These are phyloP conservation scores for Pipistrellus pygmaeus DNA, from an alignment of 2,797 vertebrate genomes.

Conservation along the genomic window DNA sequence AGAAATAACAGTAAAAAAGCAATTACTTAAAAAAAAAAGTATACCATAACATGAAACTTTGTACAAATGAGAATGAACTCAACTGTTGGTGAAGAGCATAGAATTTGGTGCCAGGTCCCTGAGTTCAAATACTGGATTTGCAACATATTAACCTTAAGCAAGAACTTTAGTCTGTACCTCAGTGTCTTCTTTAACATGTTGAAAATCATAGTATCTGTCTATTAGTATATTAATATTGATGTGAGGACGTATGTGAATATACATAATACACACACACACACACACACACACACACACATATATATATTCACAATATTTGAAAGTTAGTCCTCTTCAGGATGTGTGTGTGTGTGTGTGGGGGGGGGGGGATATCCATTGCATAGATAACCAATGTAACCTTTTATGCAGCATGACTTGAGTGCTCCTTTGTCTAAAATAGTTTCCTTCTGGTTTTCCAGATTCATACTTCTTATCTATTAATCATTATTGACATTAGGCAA, in stretches of 20 bases:
- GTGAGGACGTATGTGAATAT: neutral
- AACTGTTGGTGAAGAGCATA: neutral
- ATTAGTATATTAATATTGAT: neutral
- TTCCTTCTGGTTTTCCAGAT: neutral
- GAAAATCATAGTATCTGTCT: neutral
- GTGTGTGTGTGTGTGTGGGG: accelerated
- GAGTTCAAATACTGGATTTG: neutral
- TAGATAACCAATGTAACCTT: neutral
- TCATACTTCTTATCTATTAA: neutral
- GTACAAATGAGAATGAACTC: neutral
- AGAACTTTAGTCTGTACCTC: neutral
- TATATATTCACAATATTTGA: neutral
- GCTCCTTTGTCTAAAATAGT: neutral
- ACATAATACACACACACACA: too few relatives aligned
- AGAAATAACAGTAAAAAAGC: neutral
- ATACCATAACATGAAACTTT: neutral
- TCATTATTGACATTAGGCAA: neutral
- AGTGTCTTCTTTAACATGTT: neutral
- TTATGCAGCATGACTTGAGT: neutral
- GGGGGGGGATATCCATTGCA: neutral
- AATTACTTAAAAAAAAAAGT: neutral
- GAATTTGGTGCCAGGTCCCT: neutral
- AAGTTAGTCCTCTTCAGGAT: neutral
- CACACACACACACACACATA: too few relatives aligned
- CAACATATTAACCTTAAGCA: neutral